A percentile compares a stretch with the other conserved stretches of the same genome.
Evolutionary conservation across 2,113 vertebrate species (phyloP).

Genomic region (Corythornis madagascariensis): DNA sequence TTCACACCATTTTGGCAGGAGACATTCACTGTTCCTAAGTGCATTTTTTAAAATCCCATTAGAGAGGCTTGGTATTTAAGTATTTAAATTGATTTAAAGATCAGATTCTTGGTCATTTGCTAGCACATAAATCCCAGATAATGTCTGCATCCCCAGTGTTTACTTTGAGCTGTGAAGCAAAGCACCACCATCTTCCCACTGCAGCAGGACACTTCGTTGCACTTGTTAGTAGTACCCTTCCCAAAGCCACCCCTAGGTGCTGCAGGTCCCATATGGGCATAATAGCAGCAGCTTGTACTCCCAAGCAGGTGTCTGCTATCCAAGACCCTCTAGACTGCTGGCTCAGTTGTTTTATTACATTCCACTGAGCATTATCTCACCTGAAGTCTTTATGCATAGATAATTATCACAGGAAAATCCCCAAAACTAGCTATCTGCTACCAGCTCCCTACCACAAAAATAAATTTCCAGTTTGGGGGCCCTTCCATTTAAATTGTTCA

Average conservation of each 20-base stretch:
- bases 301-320: neutral
- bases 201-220: neutral
- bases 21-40: neutral
- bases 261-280: neutral
- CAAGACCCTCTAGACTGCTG: neutral
- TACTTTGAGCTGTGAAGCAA: neutral
- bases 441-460: neutral
- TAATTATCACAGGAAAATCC: neutral
- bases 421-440: too few relatives aligned
- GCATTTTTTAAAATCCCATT: neutral
- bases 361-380: neutral
- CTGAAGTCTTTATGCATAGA: neutral
- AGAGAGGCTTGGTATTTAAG: neutral
- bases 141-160: neutral
- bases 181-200: neutral
- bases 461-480: neutral
- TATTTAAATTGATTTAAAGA: neutral
- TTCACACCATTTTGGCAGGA: neutral
- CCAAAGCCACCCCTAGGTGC: neutral
- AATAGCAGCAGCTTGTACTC: neutral
- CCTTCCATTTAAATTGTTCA: neutral
- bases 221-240: neutral
- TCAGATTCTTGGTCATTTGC: neutral
- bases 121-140: neutral
- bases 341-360: neutral